phyloP scores from a whole-genome alignment of 2,113 vertebrate genomes.

The Cyanistes caeruleus region DNA sequence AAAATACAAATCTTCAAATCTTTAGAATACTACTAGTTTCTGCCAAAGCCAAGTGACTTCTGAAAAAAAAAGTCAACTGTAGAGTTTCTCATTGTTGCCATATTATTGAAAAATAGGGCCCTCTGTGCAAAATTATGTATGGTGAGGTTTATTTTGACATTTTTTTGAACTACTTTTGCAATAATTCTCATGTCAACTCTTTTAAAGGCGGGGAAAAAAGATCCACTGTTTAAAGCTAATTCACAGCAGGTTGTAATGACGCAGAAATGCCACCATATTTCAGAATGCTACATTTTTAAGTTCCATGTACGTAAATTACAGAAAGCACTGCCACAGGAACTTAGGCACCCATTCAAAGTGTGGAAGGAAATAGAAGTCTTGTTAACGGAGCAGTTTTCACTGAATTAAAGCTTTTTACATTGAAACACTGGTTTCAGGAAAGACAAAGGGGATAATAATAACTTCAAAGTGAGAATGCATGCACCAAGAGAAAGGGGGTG shows the following conservation, averaged over 20 bases:
- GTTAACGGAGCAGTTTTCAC: neutral
- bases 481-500: neutral
- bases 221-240: neutral
- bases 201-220: neutral
- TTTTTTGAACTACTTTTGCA: neutral
- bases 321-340: neutral
- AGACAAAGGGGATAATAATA: neutral
- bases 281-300: neutral
- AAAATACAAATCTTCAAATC: neutral
- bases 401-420: neutral
- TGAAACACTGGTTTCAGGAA: neutral
- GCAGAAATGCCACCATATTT: conserved; percentile 69
- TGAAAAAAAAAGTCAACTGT: neutral
- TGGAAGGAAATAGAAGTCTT: neutral
- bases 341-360: neutral
- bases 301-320: neutral
- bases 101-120: neutral
- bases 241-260: neutral
- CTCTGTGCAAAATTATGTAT: neutral
- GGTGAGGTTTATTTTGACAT: neutral
- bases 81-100: neutral
- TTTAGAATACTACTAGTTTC: neutral
- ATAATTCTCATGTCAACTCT: neutral
- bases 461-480: neutral
- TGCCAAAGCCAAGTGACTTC: neutral